These are phyloP conservation scores for Xiphorhynchus elegans DNA, from an alignment of 2,113 vertebrate genomes.

Conservation along the genomic window DNA sequence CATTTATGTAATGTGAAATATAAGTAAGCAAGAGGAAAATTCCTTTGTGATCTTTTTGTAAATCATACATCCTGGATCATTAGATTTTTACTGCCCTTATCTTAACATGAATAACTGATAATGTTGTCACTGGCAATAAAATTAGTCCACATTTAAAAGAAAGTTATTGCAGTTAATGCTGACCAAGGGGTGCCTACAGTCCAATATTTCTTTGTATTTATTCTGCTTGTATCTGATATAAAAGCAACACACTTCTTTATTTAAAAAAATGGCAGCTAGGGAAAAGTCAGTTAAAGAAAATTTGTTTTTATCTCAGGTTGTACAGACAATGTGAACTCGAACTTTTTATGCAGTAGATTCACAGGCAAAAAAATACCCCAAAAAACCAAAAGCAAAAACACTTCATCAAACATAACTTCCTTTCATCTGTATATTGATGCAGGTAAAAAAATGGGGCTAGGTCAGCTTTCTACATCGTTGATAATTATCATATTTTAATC, in stretches of 20 bases:
- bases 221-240: background rate
- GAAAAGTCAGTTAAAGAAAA: background rate
- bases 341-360: background rate
- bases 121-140: slow-evolving; percentile 1
- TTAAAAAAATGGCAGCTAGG: background rate
- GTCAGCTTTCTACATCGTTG: background rate
- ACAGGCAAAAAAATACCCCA: background rate
- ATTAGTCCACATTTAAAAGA: background rate
- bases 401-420: background rate
- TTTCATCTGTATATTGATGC: background rate
- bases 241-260: background rate
- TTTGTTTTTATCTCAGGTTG: background rate
- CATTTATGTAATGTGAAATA: background rate
- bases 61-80: background rate
- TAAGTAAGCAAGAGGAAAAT: slow-evolving; percentile 1
- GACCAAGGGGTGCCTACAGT: background rate
- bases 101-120: background rate
- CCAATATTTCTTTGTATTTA: background rate
- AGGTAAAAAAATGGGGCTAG: background rate
- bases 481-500: background rate
- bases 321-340: background rate
- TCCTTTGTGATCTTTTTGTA: background rate
- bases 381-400: background rate
- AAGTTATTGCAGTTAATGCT: background rate
- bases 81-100: slow-evolving; percentile 2